phyloP scores from a whole-genome alignment of 23 tunicate genomes.

The Trididemnum miniatum region DNA sequence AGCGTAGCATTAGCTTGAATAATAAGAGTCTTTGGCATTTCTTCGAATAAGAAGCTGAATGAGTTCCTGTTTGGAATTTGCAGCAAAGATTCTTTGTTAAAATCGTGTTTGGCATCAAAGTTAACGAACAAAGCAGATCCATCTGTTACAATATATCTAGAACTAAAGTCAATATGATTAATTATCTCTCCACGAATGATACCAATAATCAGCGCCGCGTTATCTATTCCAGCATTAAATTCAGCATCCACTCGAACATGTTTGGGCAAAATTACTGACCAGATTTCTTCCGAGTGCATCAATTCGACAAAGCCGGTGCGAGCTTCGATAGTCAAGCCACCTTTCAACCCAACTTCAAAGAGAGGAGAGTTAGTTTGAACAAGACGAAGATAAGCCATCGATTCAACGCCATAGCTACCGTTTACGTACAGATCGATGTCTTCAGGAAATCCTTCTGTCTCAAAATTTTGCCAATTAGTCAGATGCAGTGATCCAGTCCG shows the following conservation, averaged over 20 bases:
- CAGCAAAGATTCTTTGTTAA: too few species aligned
- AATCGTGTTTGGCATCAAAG: constrained; percentile 16
- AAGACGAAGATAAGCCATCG: neutral
- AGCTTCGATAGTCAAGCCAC: constrained; percentile 21
- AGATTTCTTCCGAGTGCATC: constrained; percentile 25
- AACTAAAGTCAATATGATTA: neutral
- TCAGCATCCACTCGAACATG: constrained; percentile 17
- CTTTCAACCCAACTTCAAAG: neutral
- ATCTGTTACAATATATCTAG: neutral
- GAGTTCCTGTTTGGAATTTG: neutral
- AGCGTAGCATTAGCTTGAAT: constrained; percentile 34
- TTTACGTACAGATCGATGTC: constrained; percentile 14
- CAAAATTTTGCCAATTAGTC: constrained; percentile 20
- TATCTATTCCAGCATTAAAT: too few species aligned
- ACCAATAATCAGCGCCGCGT: neutral
- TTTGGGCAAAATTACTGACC: constrained; percentile 30
- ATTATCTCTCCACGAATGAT: neutral
- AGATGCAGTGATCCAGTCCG: neutral
- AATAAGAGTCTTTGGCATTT: neutral
- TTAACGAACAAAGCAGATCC: constrained; percentile 6
- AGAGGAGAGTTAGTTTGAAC: neutral
- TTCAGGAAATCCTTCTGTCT: constrained; percentile 18
- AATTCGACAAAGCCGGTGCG: constrained; percentile 11
- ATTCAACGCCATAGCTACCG: neutral
- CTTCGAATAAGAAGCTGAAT: constrained; percentile 2